Evolutionary conservation across 2,888 invertebrate species (phyloP).

Genomic region (Pterostichus madidus): DNA sequence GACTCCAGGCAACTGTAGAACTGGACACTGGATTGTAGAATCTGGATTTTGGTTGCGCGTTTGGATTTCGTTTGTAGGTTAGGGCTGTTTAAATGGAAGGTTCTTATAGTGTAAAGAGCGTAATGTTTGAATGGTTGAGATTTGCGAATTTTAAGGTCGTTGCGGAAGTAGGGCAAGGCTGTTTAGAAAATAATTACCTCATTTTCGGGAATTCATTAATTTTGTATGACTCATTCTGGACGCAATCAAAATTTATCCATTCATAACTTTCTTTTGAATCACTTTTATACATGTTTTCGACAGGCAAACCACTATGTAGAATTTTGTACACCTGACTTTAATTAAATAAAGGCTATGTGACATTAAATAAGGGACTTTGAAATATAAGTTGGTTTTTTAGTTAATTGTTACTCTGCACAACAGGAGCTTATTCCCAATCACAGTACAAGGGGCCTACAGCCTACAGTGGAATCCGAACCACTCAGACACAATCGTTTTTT

Average conservation of each 20-base stretch:
- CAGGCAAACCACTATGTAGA: too few species aligned
- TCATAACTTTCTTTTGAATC: conserved; percentile 29
- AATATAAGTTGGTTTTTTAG: too few species aligned
- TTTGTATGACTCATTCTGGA: conserved; percentile 19
- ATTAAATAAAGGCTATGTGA: too few species aligned
- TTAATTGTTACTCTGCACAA: too few species aligned
- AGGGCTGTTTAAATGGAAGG: conserved; percentile 6
- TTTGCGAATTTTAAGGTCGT: conserved; percentile 6
- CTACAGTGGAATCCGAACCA: too few species aligned
- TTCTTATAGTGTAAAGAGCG: neutral
- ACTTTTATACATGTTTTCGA: neutral
- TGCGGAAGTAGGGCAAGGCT: conserved; percentile 29
- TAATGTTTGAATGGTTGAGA: neutral
- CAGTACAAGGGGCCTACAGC: too few species aligned
- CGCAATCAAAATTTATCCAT: conserved; percentile 1
- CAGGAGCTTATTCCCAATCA: too few species aligned
- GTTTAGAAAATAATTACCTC: conserved; percentile 34
- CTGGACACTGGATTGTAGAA: too few species aligned
- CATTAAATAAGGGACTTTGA: too few species aligned
- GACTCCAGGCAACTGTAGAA: neutral
- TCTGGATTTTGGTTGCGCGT: neutral
- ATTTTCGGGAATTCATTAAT: conserved; percentile 46
- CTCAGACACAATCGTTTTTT: too few species aligned
- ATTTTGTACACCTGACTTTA: too few species aligned
- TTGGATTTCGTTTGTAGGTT: conserved; percentile 11